Evolutionary conservation across 2,888 invertebrate species (phyloP).

Genomic region (Pomacea canaliculata): DNA sequence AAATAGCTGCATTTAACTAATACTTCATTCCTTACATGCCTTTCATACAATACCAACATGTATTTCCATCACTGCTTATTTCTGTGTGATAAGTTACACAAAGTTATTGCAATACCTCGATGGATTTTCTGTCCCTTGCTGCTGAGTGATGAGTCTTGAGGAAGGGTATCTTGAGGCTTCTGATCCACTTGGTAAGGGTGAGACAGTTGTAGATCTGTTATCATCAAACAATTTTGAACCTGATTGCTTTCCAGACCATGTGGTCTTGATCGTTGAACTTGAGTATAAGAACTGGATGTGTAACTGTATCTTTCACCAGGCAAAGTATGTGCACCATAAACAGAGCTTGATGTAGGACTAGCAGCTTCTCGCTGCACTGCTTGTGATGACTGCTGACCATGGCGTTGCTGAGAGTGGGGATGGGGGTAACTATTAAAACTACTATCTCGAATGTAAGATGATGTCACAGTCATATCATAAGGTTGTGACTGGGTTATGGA

Average conservation of each 20-base stretch:
- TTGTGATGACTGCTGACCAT: not conserved
- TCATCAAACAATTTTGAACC: not conserved
- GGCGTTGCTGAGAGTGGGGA: not conserved
- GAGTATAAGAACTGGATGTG: not conserved
- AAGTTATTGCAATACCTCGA: not conserved
- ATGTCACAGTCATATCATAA: no score
- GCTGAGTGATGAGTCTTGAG: no score
- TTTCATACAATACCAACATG: no score
- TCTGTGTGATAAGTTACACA: no score
- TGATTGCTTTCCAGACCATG: slow-evolving; percentile 5
- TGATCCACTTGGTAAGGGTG: not conserved
- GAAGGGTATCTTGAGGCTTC: not conserved
- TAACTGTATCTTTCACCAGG: not conserved
- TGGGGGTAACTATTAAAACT: slow-evolving; percentile 16
- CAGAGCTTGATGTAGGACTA: not conserved
- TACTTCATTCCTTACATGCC: no score
- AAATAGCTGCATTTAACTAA: no score
- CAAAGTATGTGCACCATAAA: not conserved
- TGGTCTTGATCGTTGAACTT: slow-evolving; percentile 14
- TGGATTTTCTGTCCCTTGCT: no score
- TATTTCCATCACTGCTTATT: no score
- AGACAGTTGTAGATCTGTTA: not conserved
- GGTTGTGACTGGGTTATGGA: no score
- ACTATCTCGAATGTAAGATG: no score
- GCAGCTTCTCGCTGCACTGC: not conserved